phyloP scores from a whole-genome alignment of 1,140 invertebrate species.

The Yoshiicerus persimilis region DNA sequence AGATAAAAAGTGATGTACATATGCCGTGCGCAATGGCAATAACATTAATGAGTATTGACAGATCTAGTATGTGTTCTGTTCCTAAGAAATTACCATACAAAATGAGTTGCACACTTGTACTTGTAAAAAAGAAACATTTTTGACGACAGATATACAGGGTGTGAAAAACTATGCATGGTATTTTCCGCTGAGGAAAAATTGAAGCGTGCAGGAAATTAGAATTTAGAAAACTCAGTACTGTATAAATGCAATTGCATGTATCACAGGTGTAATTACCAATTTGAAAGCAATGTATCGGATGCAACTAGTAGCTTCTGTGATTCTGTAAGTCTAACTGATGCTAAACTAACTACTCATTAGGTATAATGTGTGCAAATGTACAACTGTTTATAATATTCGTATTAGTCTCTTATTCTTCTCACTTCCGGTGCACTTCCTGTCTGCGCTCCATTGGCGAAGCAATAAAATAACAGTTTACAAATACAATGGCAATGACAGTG shows the following conservation, averaged over 20 bases:
- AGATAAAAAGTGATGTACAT: neutral
- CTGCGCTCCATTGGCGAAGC: neutral
- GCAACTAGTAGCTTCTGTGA: neutral
- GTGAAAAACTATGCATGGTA: neutral
- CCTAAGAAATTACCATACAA: neutral
- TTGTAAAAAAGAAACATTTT: neutral
- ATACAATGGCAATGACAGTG: neutral
- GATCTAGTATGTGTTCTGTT: no score
- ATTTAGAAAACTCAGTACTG: neutral
- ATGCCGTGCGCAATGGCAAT: neutral
- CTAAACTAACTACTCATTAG: neutral
- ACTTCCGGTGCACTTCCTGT: neutral
- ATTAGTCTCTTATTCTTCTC: neutral
- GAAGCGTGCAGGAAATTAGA: neutral
- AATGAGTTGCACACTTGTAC: neutral
- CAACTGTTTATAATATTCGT: neutral
- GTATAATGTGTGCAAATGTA: neutral
- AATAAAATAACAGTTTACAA: neutral
- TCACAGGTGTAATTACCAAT: neutral
- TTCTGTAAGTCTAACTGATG: neutral
- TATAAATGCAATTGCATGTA: neutral
- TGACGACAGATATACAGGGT: neutral
- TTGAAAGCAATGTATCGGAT: neutral
- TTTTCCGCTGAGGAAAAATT: neutral
- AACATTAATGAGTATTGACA: neutral